A percentile compares a stretch with the other conserved stretches of the same genome.
phyloP scores from a whole-genome alignment of 2,888 invertebrate species.

The Andrena bucephala region DNA sequence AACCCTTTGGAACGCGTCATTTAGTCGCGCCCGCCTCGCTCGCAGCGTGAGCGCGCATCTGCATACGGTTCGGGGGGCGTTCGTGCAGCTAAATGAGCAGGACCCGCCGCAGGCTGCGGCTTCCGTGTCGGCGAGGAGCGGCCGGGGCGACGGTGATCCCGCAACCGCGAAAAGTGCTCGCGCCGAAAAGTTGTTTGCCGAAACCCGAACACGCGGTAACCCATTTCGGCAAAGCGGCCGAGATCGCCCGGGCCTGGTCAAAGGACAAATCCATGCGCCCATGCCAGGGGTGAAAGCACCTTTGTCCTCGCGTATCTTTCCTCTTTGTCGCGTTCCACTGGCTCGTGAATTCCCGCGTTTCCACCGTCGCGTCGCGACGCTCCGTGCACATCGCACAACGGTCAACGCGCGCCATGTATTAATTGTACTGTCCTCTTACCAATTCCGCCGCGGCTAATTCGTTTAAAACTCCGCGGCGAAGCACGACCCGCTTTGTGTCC shows the following conservation, averaged over 20 bases:
- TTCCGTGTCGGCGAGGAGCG: conserved; percentile 28
- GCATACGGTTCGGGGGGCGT: conserved; percentile 42
- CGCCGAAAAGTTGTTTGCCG: conserved; percentile 55
- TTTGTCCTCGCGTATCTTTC: conserved; percentile 30
- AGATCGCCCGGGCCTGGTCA: conserved; percentile 39
- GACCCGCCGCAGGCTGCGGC: conserved; percentile 47
- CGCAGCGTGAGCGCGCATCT: conserved; percentile 36
- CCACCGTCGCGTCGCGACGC: neutral
- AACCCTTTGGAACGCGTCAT: conserved; percentile 33
- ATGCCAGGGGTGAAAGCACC: conserved; percentile 4
- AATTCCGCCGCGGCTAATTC: conserved; percentile 19
- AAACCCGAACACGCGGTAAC: conserved; percentile 51
- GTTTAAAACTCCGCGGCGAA: conserved; percentile 24
- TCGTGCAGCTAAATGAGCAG: conserved; percentile 59
- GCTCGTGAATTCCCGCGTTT: conserved; percentile 30
- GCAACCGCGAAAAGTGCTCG: conserved; percentile 51
- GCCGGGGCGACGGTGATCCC: conserved; percentile 33
- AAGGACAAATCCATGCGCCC: conserved; percentile 46
- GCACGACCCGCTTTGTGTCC: neutral
- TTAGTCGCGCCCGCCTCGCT: conserved; percentile 30
- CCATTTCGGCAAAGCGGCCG: conserved; percentile 10
- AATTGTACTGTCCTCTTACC: conserved; percentile 25
- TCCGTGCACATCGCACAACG: neutral
- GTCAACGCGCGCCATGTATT: conserved; percentile 9
- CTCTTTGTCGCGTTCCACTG: conserved; percentile 34